A percentile compares a stretch with the other conserved stretches of the same genome.
phyloP scores from a whole-genome alignment of 2,888 invertebrate species.

The Limnephilus rhombicus region DNA sequence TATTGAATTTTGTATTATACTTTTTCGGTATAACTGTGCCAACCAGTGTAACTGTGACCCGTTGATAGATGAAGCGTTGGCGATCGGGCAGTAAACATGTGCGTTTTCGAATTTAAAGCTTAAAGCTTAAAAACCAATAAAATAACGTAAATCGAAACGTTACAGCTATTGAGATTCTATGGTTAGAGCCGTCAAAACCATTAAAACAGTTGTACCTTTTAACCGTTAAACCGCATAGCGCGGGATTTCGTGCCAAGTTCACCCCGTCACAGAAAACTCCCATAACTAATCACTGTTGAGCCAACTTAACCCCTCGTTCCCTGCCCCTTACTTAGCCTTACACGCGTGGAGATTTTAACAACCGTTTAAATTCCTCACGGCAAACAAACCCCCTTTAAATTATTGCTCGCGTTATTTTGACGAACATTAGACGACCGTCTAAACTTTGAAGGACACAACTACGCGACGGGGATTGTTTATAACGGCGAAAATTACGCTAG shows the following conservation, averaged over 20 bases:
- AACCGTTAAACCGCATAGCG: slow-evolving; percentile 6
- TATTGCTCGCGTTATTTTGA: slow-evolving; percentile 24
- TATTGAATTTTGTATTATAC: no score
- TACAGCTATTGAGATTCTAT: background rate
- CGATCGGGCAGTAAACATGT: no score
- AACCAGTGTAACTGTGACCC: no score
- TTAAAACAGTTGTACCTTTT: background rate
- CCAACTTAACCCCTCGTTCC: background rate
- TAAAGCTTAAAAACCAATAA: background rate
- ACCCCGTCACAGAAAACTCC: slow-evolving; percentile 12
- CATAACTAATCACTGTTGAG: slow-evolving; percentile 5
- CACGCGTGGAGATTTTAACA: slow-evolving; percentile 19
- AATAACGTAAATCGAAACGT: background rate
- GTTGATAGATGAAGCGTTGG: no score
- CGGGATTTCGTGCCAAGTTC: slow-evolving; percentile 5
- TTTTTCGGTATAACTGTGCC: no score
- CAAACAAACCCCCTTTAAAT: background rate
- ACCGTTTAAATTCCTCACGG: slow-evolving; percentile 12
- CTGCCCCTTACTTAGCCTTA: background rate
- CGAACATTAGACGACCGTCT: background rate
- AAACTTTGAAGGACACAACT: background rate
- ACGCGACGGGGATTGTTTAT: background rate
- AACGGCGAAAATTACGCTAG: background rate
- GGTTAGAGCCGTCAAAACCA: background rate
- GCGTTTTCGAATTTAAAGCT: background rate